Evolutionary conservation across 2,888 invertebrate genomes (phyloP), one percentile per base, ranked within the genome.

Genomic region (Ophion ventricosus): DNA sequence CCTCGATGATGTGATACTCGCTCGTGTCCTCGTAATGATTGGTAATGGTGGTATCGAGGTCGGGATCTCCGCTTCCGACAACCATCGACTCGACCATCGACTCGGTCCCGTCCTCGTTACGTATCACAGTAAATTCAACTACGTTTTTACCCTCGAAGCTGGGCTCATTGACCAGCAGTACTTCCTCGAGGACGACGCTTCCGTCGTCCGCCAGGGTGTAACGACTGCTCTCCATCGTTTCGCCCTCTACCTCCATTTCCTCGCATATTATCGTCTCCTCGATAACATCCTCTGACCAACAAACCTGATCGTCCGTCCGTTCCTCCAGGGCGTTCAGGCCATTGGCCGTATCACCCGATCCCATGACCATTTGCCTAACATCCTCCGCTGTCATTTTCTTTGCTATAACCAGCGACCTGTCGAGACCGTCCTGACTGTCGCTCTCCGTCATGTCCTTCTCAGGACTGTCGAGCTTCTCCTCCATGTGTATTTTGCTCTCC

Each of bases 241-340:
- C 79, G 17, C 89, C 87, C 69, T 93, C 92, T 2, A 93, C 89
- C 64, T 93, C 93, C 92, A 93, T 92, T 77, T 93, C 93, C 81
- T 93, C 93, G 72, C 93, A 93, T 56, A 93, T 91, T 77, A 93
- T 91, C 10, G 93, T 93, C 76, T 93, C 93, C 80, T 93, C 93
- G 49, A 92, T 91, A 0, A 93, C 90, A 66, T 92, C 92, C 64
- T 92, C 93, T 7, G 90, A 86, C 92, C 92, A 92, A 25, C 90
- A 85, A 76, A 86, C 82, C 63, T 85, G 64, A 10, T 83, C 80
- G 3, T 88, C 79, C 2, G 82, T 81, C 14, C 85, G 63, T 17
- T 80, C 82, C 29, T 80, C 82, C 29, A 76, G 57, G 54, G 67
- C 11, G 43, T 87, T 85, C 20, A 87, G 5, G 14, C 77, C 87